Conservation (phyloP, 2,888 invertebrate species). For the Diaprepes abbreviatus region DNA sequence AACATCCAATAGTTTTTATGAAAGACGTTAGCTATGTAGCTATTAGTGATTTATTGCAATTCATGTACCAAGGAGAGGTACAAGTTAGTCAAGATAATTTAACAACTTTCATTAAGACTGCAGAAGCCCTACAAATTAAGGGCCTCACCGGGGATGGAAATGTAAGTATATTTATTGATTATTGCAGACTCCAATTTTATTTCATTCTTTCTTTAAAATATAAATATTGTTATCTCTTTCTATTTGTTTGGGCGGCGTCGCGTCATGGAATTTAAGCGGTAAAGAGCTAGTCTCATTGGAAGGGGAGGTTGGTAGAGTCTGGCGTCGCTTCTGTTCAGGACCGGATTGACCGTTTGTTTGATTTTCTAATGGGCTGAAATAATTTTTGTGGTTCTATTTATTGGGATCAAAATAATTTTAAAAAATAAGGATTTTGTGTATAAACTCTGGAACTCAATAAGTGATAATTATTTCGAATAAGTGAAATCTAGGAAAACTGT, state of each 20-base stretch:
- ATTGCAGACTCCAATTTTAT: constrained; percentile 1
- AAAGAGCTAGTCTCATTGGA: constrained; percentile 4
- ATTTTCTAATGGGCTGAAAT: too few relatives aligned
- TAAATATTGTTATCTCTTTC: constrained; percentile 21
- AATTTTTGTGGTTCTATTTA: too few relatives aligned
- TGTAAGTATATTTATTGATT: constrained; percentile 57
- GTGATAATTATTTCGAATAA: too few relatives aligned
- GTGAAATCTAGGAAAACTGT: too few relatives aligned
- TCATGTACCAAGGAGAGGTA: constrained; percentile 75
- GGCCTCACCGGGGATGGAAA: constrained; percentile 66
- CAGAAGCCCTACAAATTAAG: constrained; percentile 67
- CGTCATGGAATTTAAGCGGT: constrained; percentile 1
- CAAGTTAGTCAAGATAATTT: constrained; percentile 66
- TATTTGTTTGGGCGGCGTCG: constrained; percentile 21
- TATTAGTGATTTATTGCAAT: constrained; percentile 71
- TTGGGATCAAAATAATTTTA: too few relatives aligned
- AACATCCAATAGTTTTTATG: constrained; percentile 75
- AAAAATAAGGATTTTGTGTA: too few relatives aligned
- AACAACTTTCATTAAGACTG: constrained; percentile 66
- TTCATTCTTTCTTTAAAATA: background rate
- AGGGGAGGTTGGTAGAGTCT: constrained; percentile 17
- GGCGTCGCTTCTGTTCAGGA: constrained; percentile 19
- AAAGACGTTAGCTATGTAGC: constrained; percentile 73
- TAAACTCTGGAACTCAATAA: too few relatives aligned
- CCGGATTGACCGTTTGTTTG: background rate